Evolutionary conservation across 1,140 invertebrate genomes (phyloP), one percentile per base, ranked within the genome.

Genomic region (Bursaphelenchus mucronatus): DNA sequence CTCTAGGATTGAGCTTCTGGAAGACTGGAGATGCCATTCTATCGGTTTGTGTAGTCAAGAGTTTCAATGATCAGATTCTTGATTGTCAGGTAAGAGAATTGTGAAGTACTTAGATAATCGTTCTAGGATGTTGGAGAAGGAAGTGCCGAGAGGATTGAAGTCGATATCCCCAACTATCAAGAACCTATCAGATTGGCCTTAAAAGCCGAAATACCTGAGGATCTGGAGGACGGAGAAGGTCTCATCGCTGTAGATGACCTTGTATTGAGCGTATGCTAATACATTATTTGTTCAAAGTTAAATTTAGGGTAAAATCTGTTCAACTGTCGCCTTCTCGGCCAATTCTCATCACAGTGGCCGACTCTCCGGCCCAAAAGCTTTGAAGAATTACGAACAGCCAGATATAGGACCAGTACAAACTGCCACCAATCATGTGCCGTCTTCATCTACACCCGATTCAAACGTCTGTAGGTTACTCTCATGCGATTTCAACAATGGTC

Each of bases 381-480:
- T 45, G 21, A 49, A 55, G 39, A 43, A 21, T 21, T 68, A 45
- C 11, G 15, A 64, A 40, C 66, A 63, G 65, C 41, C 43, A 52
- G 56, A 67, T 19, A 63, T 66, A 9, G 45, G 10, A 17, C 13
- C 17, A 46, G 19, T 52, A 7, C 5, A 30, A 3, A 17, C 11
- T 13, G 0, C 5, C n/a, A 8, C n/a, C 7, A n/a, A 8, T 30
- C 10, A 10, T 1, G 8, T 13, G 3, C 13, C 7, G 59, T 17
- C 10, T 30, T 15, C 63, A 45, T 8, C 10, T 13, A 64, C 6
- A 66, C 65, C 68, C 3, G 74, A 71, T 63, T 52, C 62, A 47
- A 77, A 79, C 71, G 76, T 79, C 0, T 79, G 76, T 47, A 46
- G 76, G 41, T 57, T 79, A 3, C 49, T 79, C 10, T 55, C 59